A percentile compares a stretch with the other conserved stretches of the same genome.
Evolutionary conservation across 2,113 vertebrate species (phyloP).

Genomic region (Podarcis raffonei): DNA sequence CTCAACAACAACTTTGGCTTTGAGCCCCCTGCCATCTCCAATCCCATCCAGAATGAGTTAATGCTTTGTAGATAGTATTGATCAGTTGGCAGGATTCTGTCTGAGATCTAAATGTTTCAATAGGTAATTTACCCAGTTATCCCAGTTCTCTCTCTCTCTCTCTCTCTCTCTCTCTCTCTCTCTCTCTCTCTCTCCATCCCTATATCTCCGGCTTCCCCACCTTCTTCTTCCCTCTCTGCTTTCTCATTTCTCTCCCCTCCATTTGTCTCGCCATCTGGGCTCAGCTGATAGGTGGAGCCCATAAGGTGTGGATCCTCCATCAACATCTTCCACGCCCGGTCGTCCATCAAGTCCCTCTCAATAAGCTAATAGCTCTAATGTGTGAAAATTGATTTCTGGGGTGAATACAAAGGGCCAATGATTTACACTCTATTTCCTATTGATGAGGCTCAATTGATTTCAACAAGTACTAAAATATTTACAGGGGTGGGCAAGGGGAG

Average conservation of each 20-base stretch:
- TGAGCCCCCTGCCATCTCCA: slow-evolving; percentile 27
- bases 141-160: too few relatives aligned
- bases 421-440: slow-evolving; percentile 89
- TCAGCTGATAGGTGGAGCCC: slow-evolving; percentile 34
- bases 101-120: too few relatives aligned
- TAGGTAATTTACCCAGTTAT: too few relatives aligned
- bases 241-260: slow-evolving; percentile 6
- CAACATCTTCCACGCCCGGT: slow-evolving; percentile 12
- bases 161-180: rapidly evolving
- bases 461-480: slow-evolving; percentile 80
- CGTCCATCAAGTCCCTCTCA: slow-evolving; percentile 81
- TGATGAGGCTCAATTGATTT: slow-evolving; percentile 88
- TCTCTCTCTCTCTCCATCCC: background rate
- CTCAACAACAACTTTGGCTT: slow-evolving; percentile 58
- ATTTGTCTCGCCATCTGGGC: slow-evolving; percentile 24
- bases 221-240: background rate
- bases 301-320: slow-evolving; percentile 65
- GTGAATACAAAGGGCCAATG: slow-evolving; percentile 71
- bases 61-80: slow-evolving; percentile 62
- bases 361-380: slow-evolving; percentile 91
- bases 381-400: slow-evolving; percentile 97
- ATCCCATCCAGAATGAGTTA: slow-evolving; percentile 56
- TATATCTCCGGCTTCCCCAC: background rate
- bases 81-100: slow-evolving; percentile 52
- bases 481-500: slow-evolving; percentile 46